phyloP scores from a whole-genome alignment of 2,888 invertebrate genomes.

The Caenorhabditis doughertyi region DNA sequence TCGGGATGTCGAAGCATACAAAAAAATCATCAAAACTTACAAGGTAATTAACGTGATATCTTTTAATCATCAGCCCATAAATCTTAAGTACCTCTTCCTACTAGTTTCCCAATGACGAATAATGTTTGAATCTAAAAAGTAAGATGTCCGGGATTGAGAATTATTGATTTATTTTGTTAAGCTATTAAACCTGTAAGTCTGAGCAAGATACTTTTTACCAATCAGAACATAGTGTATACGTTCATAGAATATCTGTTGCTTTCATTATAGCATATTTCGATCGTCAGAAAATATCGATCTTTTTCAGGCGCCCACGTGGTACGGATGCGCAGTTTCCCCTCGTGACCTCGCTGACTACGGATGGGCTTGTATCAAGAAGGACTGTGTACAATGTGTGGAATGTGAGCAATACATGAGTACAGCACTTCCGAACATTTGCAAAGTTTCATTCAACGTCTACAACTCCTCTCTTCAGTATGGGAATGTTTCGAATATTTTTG shows the following conservation, averaged over 20 bases:
- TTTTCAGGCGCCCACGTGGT: slow-evolving; percentile 58
- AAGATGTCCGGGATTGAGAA: no score
- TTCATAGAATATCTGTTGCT: no score
- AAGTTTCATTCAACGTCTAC: slow-evolving; percentile 63
- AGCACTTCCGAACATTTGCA: slow-evolving; percentile 54
- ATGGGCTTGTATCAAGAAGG: slow-evolving; percentile 62
- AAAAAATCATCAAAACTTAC: slow-evolving; percentile 58
- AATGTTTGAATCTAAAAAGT: no score
- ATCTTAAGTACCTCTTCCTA: no score
- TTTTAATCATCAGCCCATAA: no score
- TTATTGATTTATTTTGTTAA: slow-evolving; percentile 3
- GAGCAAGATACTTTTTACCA: not conserved
- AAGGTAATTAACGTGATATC: slow-evolving; percentile 20
- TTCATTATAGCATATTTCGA: no score
- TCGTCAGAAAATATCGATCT: not conserved
- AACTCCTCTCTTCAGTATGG: slow-evolving; percentile 60
- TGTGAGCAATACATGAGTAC: slow-evolving; percentile 62
- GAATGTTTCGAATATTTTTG: not conserved
- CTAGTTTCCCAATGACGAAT: no score
- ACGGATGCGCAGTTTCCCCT: slow-evolving; percentile 61
- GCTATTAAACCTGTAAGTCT: no score
- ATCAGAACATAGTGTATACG: no score
- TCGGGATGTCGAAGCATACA: slow-evolving; percentile 52
- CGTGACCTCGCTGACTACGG: slow-evolving; percentile 68
- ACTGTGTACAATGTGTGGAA: slow-evolving; percentile 57